Percentiles rank a stretch among this genome's conserved stretches.
Evolutionary conservation across 1,140 invertebrate species (phyloP).

Genomic region (Platyscapa corneri): DNA sequence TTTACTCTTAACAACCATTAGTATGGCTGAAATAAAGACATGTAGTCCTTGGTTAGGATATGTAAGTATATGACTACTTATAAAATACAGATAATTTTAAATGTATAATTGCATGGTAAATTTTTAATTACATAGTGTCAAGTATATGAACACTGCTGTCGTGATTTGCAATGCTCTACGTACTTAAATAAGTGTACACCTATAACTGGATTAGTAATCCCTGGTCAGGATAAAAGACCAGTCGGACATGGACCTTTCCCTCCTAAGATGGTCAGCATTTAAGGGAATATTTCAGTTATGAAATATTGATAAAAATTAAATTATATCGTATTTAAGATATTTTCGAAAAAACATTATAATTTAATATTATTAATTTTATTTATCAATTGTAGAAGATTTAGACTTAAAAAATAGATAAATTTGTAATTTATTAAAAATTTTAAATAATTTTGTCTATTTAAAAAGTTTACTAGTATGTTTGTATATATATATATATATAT

Average conservation of each 20-base stretch:
- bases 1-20: not conserved
- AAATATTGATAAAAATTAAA: not conserved
- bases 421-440: not conserved
- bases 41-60: constrained; percentile 14
- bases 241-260: constrained; percentile 24
- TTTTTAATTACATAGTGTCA: constrained; percentile 52
- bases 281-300: not conserved
- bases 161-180: constrained; percentile 39
- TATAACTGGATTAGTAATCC: constrained; percentile 18
- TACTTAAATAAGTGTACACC: constrained; percentile 53
- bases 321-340: not conserved
- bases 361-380: not conserved
- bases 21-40: not conserved
- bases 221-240: constrained; percentile 49
- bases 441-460: not conserved
- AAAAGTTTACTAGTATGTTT: no score
- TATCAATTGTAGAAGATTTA: not conserved
- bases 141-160: constrained; percentile 51
- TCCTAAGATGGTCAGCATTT: not conserved
- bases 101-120: not conserved
- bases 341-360: not conserved
- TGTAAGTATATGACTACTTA: constrained; percentile 45
- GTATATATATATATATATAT: no score
- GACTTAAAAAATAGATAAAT: not conserved
- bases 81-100: not conserved